Percentiles rank a stretch among this genome's conserved stretches.
Conservation (phyloP, 1,140 invertebrate species). For the Drosophila subpulchrella region DNA sequence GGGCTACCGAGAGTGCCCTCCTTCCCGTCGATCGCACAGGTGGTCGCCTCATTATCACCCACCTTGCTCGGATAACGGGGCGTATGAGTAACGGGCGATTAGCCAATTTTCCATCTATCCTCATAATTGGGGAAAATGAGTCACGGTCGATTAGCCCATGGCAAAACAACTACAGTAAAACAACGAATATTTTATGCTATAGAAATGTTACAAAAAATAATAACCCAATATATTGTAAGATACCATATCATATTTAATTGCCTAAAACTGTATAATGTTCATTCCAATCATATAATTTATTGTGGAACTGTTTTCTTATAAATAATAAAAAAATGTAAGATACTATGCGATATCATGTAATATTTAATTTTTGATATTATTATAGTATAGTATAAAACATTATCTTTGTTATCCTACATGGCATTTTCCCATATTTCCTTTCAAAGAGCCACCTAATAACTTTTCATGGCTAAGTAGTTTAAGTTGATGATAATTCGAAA, state of each 20-base stretch:
- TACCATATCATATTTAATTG: too few relatives aligned
- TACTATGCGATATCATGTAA: too few relatives aligned
- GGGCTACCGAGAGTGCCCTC: conserved; percentile 2
- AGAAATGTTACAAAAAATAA: too few relatives aligned
- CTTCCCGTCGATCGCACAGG: background rate
- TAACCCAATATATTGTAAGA: too few relatives aligned
- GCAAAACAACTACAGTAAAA: too few relatives aligned
- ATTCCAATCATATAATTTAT: background rate
- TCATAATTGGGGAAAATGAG: conserved; percentile 11
- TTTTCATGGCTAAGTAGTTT: background rate
- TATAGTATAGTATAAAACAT: background rate
- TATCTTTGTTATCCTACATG: too few relatives aligned
- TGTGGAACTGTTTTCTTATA: too few relatives aligned
- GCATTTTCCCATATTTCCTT: too few relatives aligned
- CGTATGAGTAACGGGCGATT: conserved; percentile 60
- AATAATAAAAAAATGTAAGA: too few relatives aligned
- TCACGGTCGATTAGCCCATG: conserved; percentile 1
- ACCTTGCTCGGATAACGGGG: conserved; percentile 19
- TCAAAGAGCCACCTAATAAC: too few relatives aligned
- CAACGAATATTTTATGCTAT: too few relatives aligned
- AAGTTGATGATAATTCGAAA: background rate
- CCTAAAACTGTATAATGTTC: too few relatives aligned
- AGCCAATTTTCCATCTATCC: background rate
- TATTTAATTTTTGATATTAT: background rate
- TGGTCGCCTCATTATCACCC: conserved; percentile 15